A percentile compares a stretch with the other conserved stretches of the same genome.
These are phyloP conservation scores for Drosophila anomalata DNA, from an alignment of 2,888 invertebrate genomes.

Conservation along the genomic window DNA sequence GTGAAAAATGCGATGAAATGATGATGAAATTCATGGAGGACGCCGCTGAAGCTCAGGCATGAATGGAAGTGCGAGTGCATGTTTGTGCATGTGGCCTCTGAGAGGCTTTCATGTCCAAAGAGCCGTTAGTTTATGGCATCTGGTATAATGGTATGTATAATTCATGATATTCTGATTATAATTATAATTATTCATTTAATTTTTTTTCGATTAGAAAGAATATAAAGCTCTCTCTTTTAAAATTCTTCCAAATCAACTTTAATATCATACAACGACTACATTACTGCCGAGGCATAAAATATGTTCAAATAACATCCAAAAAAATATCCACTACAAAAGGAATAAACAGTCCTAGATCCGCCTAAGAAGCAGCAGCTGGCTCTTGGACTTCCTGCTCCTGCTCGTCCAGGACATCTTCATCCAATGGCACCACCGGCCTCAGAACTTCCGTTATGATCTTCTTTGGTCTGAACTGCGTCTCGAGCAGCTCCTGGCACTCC, in stretches of 20 bases:
- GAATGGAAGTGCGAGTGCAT: no score
- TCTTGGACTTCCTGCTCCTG: neutral
- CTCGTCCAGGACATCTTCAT: neutral
- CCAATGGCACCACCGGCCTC: conserved; percentile 25
- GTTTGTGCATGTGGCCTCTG: no score
- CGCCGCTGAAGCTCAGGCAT: no score
- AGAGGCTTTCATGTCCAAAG: no score
- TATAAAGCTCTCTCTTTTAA: neutral
- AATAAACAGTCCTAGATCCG: neutral
- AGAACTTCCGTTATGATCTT: conserved; percentile 25
- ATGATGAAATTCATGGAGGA: no score
- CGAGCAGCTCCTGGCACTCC: conserved; percentile 87
- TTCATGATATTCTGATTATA: no score
- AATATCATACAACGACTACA: conserved; percentile 14
- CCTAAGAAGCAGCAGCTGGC: neutral
- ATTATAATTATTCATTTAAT: no score
- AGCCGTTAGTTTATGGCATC: no score
- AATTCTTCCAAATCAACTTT: conserved; percentile 3
- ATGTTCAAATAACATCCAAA: no score
- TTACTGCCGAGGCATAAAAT: conserved; percentile 1
- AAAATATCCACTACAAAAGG: neutral
- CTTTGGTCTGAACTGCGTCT: conserved; percentile 85
- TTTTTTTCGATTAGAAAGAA: no score
- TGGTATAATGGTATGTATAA: neutral
- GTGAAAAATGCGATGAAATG: no score